phyloP scores from a whole-genome alignment of 2,113 vertebrate species.

The Geothlypis trichas region DNA sequence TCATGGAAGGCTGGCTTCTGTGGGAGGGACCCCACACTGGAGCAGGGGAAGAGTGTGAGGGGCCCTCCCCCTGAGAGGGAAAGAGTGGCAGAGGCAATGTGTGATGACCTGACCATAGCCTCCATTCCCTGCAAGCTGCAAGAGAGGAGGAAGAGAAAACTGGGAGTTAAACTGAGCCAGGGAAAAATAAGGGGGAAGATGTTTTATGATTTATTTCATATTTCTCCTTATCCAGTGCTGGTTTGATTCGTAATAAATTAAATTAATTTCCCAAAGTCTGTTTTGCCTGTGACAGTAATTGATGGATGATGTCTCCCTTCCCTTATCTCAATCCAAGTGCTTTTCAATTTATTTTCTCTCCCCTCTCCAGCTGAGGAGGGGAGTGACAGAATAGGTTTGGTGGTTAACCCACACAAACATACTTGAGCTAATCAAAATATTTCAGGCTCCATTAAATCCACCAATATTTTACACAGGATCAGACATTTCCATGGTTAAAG shows the following conservation, averaged over 20 bases:
- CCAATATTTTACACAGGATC: neutral
- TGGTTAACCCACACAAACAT: neutral
- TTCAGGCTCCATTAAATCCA: neutral
- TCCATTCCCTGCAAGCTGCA: neutral
- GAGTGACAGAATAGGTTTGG: neutral
- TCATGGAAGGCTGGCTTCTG: neutral
- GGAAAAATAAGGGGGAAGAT: neutral
- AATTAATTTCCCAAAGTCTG: neutral
- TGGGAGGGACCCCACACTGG: fast-evolving
- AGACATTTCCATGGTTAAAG: neutral
- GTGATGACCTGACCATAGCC: neutral
- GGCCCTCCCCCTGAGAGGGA: fast-evolving
- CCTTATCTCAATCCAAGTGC: neutral
- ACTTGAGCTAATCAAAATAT: neutral
- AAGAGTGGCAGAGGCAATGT: neutral
- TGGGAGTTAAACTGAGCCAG: neutral
- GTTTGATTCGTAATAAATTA: neutral
- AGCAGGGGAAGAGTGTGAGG: neutral
- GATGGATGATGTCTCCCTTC: neutral
- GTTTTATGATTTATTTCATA: neutral
- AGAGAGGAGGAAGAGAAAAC: neutral
- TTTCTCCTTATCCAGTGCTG: neutral
- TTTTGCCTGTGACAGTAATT: neutral
- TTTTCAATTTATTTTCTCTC: neutral
- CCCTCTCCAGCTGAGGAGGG: neutral